Evolutionary conservation across 2,797 vertebrate genomes (phyloP), one percentile per base, ranked within the genome.

Genomic region (Anguilla marmorata): DNA sequence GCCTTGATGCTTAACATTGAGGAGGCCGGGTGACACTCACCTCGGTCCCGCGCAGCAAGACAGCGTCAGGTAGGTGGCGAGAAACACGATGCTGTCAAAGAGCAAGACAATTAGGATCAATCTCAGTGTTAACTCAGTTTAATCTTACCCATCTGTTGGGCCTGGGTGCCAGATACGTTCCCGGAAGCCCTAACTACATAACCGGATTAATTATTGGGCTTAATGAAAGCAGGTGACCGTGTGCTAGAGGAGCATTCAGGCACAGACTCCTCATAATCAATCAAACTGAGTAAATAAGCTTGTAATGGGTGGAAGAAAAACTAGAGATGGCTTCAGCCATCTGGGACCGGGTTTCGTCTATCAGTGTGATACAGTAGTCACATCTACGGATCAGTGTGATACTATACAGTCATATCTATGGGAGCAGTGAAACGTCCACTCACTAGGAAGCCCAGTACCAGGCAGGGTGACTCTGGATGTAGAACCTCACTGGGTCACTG

Each of bases 361-460:
- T 33, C 69, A 30, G n/a, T 11, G 69, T 33, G 69, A 74, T 33
- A 41, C 63, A 66, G 6, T 11, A 74, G 30, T 41, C 37, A 41
- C 37, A 41, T 41, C 37, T 41, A 41, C 37, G 37, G 37, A 41
- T 41, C 37, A 41, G 37, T 41, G 37, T 41, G 37, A 41, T 41
- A 41, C 37, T 41, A 41, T 16, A 76, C 72, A 33, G 30, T 1
- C 74, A 79, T 5, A 21, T 37, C 14, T 66, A n/a, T 24, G 21
- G 27, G 9, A 52, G 30, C 60, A 82, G 45, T 45, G 60, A 66
- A 69, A 9, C 27, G 56, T 50, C 37, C 91, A 97, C 98, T 97
- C 93, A 99, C 98, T 98, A 98, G 90, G 97, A 98, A 0, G 96
- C 94, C 94, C 97, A 97, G 90, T 99, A 99, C 94, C 98, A 95